phyloP scores from a whole-genome alignment of 2,888 invertebrate species.

The Melipona beecheii region DNA sequence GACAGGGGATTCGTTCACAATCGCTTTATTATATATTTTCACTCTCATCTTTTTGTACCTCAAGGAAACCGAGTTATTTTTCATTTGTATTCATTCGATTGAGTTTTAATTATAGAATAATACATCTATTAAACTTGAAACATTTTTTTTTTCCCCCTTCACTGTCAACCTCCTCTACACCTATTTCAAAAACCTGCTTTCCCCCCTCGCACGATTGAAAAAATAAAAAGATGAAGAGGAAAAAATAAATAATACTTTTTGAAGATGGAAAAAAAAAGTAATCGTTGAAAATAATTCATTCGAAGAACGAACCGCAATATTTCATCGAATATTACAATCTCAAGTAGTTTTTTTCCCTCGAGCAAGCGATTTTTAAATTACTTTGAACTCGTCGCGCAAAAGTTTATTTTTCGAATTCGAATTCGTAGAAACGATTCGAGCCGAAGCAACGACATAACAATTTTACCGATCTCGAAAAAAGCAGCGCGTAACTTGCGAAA shows the following conservation, averaged over 20 bases:
- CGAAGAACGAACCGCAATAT: background rate
- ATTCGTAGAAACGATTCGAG: background rate
- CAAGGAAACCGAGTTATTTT: background rate
- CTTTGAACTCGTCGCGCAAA: background rate
- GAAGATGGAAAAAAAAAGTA: background rate
- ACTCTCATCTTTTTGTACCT: background rate
- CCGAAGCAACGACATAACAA: background rate
- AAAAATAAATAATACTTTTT: background rate
- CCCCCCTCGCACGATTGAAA: background rate
- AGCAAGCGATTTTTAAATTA: background rate
- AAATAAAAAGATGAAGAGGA: background rate
- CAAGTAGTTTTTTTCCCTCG: too few relatives aligned
- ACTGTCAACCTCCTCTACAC: accelerated
- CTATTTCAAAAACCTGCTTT: background rate
- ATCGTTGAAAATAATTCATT: background rate
- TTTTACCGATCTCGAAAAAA: background rate
- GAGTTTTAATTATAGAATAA: background rate
- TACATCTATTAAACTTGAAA: background rate
- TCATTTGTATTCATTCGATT: slow-evolving; percentile 15
- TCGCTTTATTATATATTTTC: background rate
- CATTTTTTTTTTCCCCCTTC: background rate
- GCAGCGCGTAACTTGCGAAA: background rate
- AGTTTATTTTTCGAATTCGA: background rate
- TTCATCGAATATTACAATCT: too few relatives aligned
- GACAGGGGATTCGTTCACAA: slow-evolving; percentile 35